Conservation (phyloP, 2,113 vertebrate species). For the Chrysochloris asiatica region DNA sequence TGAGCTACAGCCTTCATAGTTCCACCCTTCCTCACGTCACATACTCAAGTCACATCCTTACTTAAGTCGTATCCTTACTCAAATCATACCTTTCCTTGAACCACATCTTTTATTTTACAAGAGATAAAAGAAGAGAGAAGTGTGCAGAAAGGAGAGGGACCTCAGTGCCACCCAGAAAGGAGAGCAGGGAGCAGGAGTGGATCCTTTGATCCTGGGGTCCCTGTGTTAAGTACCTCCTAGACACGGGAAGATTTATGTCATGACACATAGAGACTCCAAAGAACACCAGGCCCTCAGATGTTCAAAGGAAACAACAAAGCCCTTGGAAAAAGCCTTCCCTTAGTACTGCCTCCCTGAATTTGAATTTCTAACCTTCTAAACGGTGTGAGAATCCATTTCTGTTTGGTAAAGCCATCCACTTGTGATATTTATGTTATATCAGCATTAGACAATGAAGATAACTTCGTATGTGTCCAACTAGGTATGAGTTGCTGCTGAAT, state of each 20-base stretch:
- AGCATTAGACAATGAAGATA: too few species aligned
- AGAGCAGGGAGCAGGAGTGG: background rate
- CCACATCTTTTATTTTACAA: background rate
- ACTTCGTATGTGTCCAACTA: background rate
- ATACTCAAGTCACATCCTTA: background rate
- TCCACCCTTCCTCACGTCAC: too few species aligned
- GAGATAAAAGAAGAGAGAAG: background rate
- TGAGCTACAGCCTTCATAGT: too few species aligned
- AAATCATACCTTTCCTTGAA: too few species aligned
- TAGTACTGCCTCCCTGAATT: background rate
- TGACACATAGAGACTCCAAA: background rate
- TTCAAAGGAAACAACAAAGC: background rate
- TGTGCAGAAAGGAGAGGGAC: background rate
- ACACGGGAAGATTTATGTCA: background rate
- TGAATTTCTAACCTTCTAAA: background rate
- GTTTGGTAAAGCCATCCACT: background rate
- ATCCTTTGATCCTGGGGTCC: too few species aligned
- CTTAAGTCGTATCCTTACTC: background rate
- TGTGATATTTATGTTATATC: background rate
- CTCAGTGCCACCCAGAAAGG: background rate
- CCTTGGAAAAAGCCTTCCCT: background rate
- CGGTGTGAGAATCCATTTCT: background rate
- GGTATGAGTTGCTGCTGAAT: background rate
- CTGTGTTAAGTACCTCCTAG: background rate
- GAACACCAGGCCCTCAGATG: background rate